Percentiles rank a stretch among this genome's conserved stretches.
These are phyloP conservation scores for Excalfactoria chinensis DNA, from an alignment of 2,113 vertebrate genomes.

Conservation along the genomic window DNA sequence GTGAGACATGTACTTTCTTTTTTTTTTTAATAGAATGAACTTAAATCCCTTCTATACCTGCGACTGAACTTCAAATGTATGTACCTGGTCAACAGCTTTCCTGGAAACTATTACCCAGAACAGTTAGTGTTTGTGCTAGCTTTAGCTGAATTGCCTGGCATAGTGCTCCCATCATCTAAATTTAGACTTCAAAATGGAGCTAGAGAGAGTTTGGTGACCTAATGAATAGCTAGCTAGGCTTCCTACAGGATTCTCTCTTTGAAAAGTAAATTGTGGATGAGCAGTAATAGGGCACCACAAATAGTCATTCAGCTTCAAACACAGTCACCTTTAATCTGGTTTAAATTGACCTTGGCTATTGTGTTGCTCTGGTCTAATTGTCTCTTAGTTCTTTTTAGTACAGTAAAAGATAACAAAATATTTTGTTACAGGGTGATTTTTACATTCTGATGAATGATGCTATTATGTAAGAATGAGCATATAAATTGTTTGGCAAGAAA, in stretches of 20 bases:
- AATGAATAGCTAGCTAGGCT: background rate
- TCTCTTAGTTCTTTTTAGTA: background rate
- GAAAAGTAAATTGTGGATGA: slow-evolving; percentile 23
- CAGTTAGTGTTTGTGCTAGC: background rate
- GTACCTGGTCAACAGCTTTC: background rate
- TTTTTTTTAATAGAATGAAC: rapidly evolving
- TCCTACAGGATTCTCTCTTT: background rate
- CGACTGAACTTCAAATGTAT: background rate
- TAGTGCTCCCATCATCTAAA: background rate
- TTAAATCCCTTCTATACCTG: background rate
- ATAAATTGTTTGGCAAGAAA: background rate
- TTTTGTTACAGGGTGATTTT: slow-evolving; percentile 9
- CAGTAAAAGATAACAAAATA: background rate
- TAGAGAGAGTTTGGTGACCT: background rate
- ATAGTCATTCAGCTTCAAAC: background rate
- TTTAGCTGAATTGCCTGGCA: slow-evolving; percentile 18
- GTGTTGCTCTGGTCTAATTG: background rate
- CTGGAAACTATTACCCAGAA: background rate
- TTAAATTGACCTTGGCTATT: background rate
- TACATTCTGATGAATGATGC: background rate
- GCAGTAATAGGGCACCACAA: background rate
- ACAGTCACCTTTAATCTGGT: background rate
- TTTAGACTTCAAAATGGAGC: background rate
- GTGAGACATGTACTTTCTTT: background rate
- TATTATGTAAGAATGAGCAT: background rate